Evolutionary conservation across 2,113 vertebrate species (phyloP).

Genomic region (Ia io): DNA sequence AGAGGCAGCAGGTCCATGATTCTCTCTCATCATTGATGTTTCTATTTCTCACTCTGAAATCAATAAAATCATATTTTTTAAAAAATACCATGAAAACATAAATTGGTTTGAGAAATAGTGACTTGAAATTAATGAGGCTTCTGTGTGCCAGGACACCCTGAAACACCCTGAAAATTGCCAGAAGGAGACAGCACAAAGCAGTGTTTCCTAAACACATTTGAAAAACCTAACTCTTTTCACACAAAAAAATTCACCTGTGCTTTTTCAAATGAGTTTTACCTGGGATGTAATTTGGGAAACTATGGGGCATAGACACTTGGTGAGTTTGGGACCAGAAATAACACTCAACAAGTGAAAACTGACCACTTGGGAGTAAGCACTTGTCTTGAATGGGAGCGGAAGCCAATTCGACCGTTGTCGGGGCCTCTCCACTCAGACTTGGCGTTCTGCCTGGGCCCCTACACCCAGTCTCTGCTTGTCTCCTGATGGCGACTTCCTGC

Average conservation of each 20-base stretch:
- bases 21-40: too few species aligned
- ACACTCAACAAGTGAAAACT: background rate
- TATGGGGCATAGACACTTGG: background rate
- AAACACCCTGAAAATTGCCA: background rate
- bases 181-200: background rate
- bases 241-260: background rate
- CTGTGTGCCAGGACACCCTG: background rate
- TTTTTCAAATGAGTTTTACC: background rate
- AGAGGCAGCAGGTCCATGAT: too few species aligned
- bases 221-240: background rate
- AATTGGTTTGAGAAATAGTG: background rate
- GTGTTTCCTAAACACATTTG: background rate
- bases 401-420: background rate
- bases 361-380: background rate
- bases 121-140: background rate
- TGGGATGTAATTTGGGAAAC: background rate
- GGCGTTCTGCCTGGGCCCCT: background rate
- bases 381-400: background rate
- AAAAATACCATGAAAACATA: background rate
- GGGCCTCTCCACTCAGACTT: background rate
- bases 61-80: background rate
- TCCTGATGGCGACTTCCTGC: background rate
- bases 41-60: too few species aligned
- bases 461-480: background rate
- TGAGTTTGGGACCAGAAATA: conserved; percentile 9